phyloP scores from a whole-genome alignment of 2,888 invertebrate species.

The Leptinotarsa rubiginosa region DNA sequence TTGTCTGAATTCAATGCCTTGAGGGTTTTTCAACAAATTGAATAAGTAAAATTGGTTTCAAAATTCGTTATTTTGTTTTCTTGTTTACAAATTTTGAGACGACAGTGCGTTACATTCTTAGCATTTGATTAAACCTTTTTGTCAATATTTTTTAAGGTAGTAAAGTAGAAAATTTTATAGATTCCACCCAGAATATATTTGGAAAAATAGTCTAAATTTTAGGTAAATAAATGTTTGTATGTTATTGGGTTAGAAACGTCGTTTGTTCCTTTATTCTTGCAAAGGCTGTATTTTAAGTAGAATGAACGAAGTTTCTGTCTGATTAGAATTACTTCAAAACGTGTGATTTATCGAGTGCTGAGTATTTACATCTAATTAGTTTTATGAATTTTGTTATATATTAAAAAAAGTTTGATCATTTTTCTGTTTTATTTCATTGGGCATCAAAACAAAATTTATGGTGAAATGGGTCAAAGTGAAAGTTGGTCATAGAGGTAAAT shows the following conservation, averaged over 20 bases:
- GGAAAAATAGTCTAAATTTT: conserved; percentile 51
- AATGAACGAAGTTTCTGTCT: conserved; percentile 45
- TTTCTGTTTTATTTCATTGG: neutral
- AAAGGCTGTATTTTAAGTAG: conserved; percentile 41
- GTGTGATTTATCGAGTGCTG: conserved; percentile 61
- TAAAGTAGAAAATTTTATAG: conserved; percentile 47
- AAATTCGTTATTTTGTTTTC: neutral
- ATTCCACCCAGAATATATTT: conserved; percentile 41
- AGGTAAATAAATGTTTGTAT: conserved; percentile 56
- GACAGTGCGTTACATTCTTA: conserved; percentile 1
- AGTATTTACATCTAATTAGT: conserved; percentile 56
- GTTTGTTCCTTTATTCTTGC: conserved; percentile 43
- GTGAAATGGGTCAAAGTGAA: no score
- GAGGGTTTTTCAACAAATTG: neutral
- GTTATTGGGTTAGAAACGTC: conserved; percentile 46
- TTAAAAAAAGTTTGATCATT: conserved; percentile 43
- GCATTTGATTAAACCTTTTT: conserved; percentile 19
- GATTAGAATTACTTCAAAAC: conserved; percentile 48
- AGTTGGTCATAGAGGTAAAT: no score
- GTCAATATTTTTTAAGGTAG: conserved; percentile 32
- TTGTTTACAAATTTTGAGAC: conserved; percentile 11
- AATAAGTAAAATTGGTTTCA: neutral
- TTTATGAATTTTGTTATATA: conserved; percentile 60
- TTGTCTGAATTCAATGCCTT: neutral
- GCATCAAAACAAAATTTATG: no score